phyloP scores from a whole-genome alignment of 1,140 invertebrate species.

The Teleogryllus occipitalis region DNA sequence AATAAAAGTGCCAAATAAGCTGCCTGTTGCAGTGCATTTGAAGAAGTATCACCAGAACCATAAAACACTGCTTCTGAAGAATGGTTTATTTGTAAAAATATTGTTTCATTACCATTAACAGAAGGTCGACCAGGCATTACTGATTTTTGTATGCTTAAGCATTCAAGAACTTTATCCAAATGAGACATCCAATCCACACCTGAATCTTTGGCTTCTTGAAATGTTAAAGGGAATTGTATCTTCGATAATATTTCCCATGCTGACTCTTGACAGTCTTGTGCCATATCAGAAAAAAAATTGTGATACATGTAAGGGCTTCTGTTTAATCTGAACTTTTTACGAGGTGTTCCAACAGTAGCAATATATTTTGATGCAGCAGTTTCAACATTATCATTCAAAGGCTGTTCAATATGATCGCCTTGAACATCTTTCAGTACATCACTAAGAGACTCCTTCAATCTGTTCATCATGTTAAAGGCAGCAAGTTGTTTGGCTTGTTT shows the following conservation, averaged over 20 bases:
- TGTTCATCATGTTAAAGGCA: constrained; percentile 43
- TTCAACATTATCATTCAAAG: neutral
- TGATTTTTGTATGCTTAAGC: neutral
- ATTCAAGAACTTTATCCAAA: neutral
- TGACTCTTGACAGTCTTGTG: neutral
- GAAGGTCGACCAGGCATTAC: neutral
- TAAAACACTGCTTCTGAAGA: neutral
- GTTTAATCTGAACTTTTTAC: neutral
- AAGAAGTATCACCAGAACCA: neutral
- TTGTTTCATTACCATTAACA: neutral
- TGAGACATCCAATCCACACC: neutral
- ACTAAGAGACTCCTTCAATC: constrained; percentile 26
- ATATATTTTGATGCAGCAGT: neutral
- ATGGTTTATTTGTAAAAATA: neutral
- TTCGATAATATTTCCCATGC: neutral
- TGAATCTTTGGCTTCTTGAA: neutral
- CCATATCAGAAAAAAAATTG: neutral
- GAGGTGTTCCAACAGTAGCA: neutral
- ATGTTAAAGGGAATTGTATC: neutral
- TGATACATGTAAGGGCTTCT: neutral
- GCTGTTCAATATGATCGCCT: neutral
- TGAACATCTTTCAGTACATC: constrained; percentile 3
- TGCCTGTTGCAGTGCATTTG: neutral
- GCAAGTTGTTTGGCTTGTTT: constrained; percentile 48
- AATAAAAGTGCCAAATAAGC: neutral